Conservation (phyloP, 1,140 invertebrate species). For the Tetranychus urticae region DNA sequence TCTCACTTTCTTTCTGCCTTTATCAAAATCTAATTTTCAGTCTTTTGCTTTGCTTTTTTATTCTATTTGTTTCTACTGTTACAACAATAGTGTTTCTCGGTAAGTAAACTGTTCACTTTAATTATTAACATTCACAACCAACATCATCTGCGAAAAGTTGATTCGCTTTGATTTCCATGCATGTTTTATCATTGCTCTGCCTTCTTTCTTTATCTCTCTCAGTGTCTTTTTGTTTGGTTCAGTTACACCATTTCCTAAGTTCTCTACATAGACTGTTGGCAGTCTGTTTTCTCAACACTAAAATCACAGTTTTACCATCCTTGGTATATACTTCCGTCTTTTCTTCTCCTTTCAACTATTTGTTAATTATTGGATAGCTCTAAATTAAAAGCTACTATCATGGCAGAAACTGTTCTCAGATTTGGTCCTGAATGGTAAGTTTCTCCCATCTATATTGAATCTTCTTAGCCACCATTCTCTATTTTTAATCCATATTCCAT, state of each 20-base stretch:
- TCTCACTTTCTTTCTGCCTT: background rate
- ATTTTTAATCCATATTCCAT: constrained; percentile 4
- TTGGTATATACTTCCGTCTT: background rate
- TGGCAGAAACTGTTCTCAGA: constrained; percentile 23
- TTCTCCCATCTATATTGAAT: background rate
- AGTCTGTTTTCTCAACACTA: background rate
- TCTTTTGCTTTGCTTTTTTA: background rate
- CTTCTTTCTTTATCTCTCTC: background rate
- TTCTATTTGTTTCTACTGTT: background rate
- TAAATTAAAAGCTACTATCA: background rate
- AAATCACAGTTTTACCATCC: background rate
- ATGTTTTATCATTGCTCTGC: background rate
- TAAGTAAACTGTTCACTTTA: background rate
- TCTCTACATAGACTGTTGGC: background rate
- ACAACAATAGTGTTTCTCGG: background rate
- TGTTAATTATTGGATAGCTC: background rate
- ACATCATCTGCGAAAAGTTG: background rate
- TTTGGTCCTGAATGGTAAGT: constrained; percentile 28
- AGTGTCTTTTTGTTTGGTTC: background rate
- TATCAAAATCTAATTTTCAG: background rate
- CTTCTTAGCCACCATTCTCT: background rate
- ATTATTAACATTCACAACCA: background rate
- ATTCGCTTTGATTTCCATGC: background rate
- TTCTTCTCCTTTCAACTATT: background rate
- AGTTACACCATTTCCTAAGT: background rate